phyloP scores from a whole-genome alignment of 2,113 vertebrate species.

The Natator depressus region DNA sequence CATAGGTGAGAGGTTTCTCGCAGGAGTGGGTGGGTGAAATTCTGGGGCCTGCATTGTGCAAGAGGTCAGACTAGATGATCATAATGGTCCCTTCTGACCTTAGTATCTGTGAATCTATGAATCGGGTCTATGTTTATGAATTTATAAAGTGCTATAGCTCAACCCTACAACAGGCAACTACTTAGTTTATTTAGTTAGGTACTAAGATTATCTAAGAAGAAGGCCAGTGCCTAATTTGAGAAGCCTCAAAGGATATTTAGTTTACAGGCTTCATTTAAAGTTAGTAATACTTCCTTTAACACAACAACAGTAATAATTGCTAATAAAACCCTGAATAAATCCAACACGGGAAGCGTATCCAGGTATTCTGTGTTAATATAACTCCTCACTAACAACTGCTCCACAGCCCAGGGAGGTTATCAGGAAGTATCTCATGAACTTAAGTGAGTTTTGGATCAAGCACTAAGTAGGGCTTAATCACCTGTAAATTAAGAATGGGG shows the following conservation, averaged over 20 bases:
- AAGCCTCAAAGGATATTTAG: conserved; percentile 28
- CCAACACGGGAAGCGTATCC: neutral
- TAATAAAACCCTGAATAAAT: neutral
- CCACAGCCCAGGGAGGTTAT: neutral
- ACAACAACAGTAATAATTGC: neutral
- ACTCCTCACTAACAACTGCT: neutral
- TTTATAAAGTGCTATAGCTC: conserved; percentile 47
- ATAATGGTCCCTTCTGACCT: no score
- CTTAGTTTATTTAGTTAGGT: conserved; percentile 58
- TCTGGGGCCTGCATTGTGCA: no score
- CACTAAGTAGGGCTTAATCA: neutral
- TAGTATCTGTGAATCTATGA: no score
- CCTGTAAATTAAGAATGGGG: neutral
- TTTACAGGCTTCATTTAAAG: neutral
- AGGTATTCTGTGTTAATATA: neutral
- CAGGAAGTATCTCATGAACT: neutral
- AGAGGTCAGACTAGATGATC: no score
- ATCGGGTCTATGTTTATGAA: neutral
- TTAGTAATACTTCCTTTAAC: neutral
- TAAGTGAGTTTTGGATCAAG: neutral
- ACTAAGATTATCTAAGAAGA: conserved; percentile 51
- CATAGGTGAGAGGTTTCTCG: no score
- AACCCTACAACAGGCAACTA: conserved; percentile 46
- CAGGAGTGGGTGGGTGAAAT: no score
- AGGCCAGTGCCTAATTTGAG: conserved; percentile 33